Evolutionary conservation across 2,797 vertebrate species (phyloP).

Genomic region (Sebastolobus alascanus): DNA sequence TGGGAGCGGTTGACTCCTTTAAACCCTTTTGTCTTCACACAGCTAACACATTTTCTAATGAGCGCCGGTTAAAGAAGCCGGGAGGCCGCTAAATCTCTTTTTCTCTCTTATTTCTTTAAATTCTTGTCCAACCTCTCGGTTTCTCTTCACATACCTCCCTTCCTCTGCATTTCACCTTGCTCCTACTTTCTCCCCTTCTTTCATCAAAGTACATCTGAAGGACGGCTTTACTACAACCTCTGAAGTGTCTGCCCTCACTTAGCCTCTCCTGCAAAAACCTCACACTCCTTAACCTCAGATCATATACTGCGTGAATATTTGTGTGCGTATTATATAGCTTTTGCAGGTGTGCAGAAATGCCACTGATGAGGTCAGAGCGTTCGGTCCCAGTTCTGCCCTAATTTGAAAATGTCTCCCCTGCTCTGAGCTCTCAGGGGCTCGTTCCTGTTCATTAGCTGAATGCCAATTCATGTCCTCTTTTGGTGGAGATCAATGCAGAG

Average conservation of each 20-base stretch:
- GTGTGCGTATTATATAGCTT: not conserved
- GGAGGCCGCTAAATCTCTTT: not conserved
- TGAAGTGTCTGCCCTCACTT: slow-evolving; percentile 15
- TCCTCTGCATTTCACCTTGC: not conserved
- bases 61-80: slow-evolving; percentile 1
- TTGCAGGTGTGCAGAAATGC: slow-evolving; percentile 30
- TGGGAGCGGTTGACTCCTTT: slow-evolving; percentile 29
- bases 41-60: slow-evolving; percentile 28
- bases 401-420: slow-evolving; percentile 42
- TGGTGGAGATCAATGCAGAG: slow-evolving; percentile 45
- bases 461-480: slow-evolving; percentile 46
- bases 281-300: slow-evolving; percentile 13
- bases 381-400: slow-evolving; percentile 15
- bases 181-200: not conserved
- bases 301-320: not conserved
- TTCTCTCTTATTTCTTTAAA: not conserved
- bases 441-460: slow-evolving; percentile 52
- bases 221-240: not conserved
- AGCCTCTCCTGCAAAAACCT: not conserved
- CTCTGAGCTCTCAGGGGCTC: slow-evolving; percentile 7
- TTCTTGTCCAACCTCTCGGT: not conserved
- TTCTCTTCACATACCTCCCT: not conserved
- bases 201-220: slow-evolving; percentile 5
- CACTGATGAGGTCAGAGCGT: slow-evolving; percentile 36
- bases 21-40: slow-evolving; percentile 25